Evolutionary conservation across 2,888 invertebrate genomes (phyloP).

Genomic region (Ectemnius cavifrons): DNA sequence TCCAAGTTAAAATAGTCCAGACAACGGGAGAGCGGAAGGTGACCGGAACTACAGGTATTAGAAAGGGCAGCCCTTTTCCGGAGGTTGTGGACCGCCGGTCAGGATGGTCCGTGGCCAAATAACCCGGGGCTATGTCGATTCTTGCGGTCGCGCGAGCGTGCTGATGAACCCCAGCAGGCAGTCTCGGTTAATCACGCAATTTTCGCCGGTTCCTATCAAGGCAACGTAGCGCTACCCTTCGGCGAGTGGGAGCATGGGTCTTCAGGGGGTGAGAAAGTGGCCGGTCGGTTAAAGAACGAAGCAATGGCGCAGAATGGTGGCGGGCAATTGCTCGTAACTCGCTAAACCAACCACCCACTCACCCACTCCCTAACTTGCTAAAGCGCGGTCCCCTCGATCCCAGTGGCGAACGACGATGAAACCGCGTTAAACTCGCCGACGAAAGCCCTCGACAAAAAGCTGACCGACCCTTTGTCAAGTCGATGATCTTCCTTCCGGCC

Average conservation of each 20-base stretch:
- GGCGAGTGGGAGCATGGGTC: constrained; percentile 42
- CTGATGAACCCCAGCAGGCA: constrained; percentile 58
- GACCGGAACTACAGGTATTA: neutral
- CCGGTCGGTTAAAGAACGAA: constrained; percentile 63
- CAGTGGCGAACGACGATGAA: constrained; percentile 44
- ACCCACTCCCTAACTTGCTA: constrained; percentile 40
- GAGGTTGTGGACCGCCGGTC: neutral
- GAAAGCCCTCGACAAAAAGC: constrained; percentile 55
- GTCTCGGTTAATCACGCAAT: constrained; percentile 68
- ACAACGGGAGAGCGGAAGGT: constrained; percentile 18
- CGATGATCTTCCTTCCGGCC: constrained; percentile 59
- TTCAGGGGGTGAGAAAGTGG: constrained; percentile 54
- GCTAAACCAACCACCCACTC: constrained; percentile 63
- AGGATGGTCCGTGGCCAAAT: constrained; percentile 55
- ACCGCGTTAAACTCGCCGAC: constrained; percentile 62
- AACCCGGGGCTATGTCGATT: constrained; percentile 55
- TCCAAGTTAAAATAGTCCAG: neutral
- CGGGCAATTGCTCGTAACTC: constrained; percentile 74
- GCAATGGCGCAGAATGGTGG: constrained; percentile 72
- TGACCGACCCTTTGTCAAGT: constrained; percentile 55
- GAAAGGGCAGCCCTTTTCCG: constrained; percentile 18
- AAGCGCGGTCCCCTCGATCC: constrained; percentile 46
- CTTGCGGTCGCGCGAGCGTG: constrained; percentile 59
- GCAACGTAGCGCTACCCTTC: constrained; percentile 42
- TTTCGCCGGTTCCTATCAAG: constrained; percentile 62